Conservation (phyloP, 2,797 vertebrate genomes). For the Vultur gryphus region DNA sequence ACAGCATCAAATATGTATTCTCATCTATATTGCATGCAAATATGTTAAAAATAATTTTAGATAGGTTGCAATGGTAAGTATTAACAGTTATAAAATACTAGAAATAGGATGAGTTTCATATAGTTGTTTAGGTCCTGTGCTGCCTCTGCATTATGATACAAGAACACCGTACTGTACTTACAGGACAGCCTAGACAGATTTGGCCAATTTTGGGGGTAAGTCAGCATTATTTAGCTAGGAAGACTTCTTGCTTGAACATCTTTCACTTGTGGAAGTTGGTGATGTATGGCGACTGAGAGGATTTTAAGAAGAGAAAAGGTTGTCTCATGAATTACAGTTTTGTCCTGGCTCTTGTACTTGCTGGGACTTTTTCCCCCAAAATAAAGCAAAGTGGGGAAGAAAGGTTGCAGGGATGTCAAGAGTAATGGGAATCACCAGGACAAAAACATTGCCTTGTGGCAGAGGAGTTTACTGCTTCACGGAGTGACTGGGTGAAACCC, state of each 20-base stretch:
- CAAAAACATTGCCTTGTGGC: accelerated
- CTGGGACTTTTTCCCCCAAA: background rate
- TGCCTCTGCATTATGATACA: background rate
- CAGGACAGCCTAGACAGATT: background rate
- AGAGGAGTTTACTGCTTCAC: background rate
- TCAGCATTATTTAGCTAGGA: background rate
- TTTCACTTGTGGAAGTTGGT: background rate
- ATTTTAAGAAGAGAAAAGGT: background rate
- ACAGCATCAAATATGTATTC: background rate
- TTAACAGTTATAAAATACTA: background rate
- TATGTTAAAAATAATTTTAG: background rate
- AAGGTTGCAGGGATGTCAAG: background rate
- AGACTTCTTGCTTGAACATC: background rate
- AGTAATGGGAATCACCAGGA: background rate
- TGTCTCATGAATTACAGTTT: background rate
- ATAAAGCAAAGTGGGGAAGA: background rate
- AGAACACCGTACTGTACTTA: background rate
- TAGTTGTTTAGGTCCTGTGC: background rate
- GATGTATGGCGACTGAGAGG: background rate
- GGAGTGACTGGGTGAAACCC: background rate
- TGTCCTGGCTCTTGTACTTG: background rate
- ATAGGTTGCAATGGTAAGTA: background rate
- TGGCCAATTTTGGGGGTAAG: background rate
- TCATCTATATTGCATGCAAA: background rate
- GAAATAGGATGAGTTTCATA: background rate